These are phyloP conservation scores for Myopa tessellatipennis DNA, from an alignment of 2,888 invertebrate species.

Conservation along the genomic window DNA sequence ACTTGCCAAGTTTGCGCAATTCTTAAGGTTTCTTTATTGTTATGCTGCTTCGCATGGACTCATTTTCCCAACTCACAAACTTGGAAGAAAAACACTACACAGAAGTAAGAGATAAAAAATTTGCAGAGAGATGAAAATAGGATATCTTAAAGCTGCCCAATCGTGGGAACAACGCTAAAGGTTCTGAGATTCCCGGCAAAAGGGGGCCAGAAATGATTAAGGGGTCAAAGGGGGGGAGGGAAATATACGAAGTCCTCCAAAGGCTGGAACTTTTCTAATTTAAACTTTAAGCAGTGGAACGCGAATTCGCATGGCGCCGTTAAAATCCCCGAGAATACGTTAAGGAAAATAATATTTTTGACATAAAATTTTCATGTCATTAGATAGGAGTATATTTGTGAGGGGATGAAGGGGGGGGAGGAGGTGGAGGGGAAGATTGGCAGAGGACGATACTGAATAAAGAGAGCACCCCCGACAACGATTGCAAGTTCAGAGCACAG, in stretches of 20 bases:
- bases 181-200: not conserved
- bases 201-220: not conserved
- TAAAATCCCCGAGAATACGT: not conserved
- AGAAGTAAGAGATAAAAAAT: not conserved
- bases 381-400: not conserved
- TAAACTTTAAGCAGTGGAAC: slow-evolving; percentile 31
- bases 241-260: not conserved
- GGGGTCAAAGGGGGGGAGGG: not conserved
- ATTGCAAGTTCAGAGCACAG: too few relatives aligned
- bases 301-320: slow-evolving; percentile 7
- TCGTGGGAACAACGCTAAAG: not conserved
- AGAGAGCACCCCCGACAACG: too few relatives aligned
- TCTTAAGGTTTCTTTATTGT: slow-evolving; percentile 31
- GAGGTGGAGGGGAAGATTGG: not conserved
- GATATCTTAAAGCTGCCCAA: not conserved
- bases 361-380: slow-evolving; percentile 36
- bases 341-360: slow-evolving; percentile 19
- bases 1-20: not conserved
- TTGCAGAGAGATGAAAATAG: not conserved
- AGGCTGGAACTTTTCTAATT: slow-evolving; percentile 36
- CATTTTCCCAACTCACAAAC: not conserved
- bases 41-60: slow-evolving; percentile 6
- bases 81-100: not conserved
- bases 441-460: not conserved
- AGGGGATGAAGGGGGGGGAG: not conserved